These are phyloP conservation scores for Crioceris asparagi DNA, from an alignment of 2,888 invertebrate genomes.

Conservation along the genomic window DNA sequence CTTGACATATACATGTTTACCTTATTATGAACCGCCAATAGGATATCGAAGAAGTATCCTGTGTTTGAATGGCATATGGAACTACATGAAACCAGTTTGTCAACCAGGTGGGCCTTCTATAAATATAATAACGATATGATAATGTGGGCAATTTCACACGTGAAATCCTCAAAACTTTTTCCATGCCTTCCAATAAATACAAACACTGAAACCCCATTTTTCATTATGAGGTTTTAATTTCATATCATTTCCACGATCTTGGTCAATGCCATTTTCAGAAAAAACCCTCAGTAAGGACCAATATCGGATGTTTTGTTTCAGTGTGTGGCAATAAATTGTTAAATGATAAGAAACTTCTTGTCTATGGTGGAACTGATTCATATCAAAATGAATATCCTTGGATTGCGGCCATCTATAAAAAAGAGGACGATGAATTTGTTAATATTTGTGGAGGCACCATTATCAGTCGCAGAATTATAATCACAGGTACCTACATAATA, in stretches of 20 bases:
- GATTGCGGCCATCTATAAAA: conserved; percentile 13
- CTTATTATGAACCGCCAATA: conserved; percentile 14
- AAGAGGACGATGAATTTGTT: conserved; percentile 1
- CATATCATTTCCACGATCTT: no score
- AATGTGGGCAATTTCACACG: neutral
- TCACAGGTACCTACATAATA: no score
- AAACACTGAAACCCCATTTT: no score
- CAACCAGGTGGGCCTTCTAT: conserved; percentile 14
- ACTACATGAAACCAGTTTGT: conserved; percentile 15
- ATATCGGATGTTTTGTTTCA: no score
- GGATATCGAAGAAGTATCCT: conserved; percentile 13
- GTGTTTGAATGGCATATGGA: conserved; percentile 13
- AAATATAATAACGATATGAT: neutral
- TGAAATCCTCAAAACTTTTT: no score
- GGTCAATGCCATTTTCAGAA: no score
- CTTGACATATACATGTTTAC: conserved; percentile 12
- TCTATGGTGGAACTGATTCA: conserved; percentile 7
- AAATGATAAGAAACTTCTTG: conserved; percentile 7
- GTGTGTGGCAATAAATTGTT: conserved; percentile 15
- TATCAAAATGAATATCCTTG: conserved; percentile 14
- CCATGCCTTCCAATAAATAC: no score
- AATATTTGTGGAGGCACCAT: conserved; percentile 16
- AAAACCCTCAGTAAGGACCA: no score
- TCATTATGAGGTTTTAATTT: no score
- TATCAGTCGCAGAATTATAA: conserved; percentile 10